Conservation (phyloP, 2,113 vertebrate genomes). For the Condylura cristata region DNA sequence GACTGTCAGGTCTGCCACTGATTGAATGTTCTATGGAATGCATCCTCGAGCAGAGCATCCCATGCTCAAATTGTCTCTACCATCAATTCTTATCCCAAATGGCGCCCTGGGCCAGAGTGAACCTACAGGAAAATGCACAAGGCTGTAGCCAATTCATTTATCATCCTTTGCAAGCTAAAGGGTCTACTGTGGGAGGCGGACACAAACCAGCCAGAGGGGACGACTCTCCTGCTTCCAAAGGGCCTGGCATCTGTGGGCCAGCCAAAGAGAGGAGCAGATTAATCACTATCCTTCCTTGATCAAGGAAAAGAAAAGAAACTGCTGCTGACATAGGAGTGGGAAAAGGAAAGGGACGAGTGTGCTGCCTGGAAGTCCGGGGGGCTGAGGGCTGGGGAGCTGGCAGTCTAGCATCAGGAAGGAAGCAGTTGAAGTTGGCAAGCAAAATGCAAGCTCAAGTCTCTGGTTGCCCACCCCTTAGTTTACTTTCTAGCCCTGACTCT, state of each 20-base stretch:
- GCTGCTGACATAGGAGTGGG: not conserved
- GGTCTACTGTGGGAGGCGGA: not conserved
- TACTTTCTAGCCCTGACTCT: not conserved
- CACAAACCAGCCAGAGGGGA: not conserved
- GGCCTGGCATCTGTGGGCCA: not conserved
- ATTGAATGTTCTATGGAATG: fast-evolving
- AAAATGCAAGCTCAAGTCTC: not conserved
- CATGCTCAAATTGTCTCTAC: not conserved
- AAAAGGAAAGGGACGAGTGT: not conserved
- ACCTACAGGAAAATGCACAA: not conserved
- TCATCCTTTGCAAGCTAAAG: not conserved
- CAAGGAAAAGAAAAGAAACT: not conserved
- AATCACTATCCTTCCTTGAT: no score
- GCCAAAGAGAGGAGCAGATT: not conserved
- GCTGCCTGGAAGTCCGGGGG: not conserved
- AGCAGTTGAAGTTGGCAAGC: fast-evolving
- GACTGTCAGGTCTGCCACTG: not conserved
- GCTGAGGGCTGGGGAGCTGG: no score
- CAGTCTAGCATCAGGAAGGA: not conserved
- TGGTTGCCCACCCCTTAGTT: no score
- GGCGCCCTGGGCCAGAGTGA: not conserved
- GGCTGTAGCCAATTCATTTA: not conserved
- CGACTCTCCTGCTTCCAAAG: not conserved
- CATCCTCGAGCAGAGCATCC: not conserved
- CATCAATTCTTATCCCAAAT: not conserved